A percentile compares a stretch with the other conserved stretches of the same genome.
phyloP scores from a whole-genome alignment of 2,797 vertebrate species.

The Rhinichthys osculus region DNA sequence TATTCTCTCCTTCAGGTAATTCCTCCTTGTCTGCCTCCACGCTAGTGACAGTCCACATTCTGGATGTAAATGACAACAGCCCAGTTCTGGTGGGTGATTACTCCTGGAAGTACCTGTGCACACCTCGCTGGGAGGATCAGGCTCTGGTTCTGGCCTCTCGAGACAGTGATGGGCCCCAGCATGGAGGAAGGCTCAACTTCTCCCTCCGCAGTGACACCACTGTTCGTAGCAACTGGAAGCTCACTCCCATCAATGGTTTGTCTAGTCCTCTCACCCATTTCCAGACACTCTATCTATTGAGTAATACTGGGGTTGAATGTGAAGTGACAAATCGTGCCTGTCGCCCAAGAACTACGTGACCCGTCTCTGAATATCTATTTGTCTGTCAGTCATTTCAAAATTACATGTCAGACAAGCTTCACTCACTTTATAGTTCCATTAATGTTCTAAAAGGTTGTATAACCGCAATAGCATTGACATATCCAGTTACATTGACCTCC shows the following conservation, averaged over 20 bases:
- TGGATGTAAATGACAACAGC: slow-evolving; percentile 81
- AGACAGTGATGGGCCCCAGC: slow-evolving; percentile 77
- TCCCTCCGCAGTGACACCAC: slow-evolving; percentile 81
- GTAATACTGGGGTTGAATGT: not conserved
- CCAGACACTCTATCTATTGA: not conserved
- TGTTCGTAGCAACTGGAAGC: slow-evolving; percentile 82
- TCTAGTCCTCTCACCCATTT: not conserved
- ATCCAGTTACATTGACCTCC: not conserved
- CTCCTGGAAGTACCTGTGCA: slow-evolving; percentile 85
- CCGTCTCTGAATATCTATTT: not conserved
- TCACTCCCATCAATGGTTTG: slow-evolving; percentile 85
- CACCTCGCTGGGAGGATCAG: slow-evolving; percentile 82
- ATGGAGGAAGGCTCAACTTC: slow-evolving; percentile 81
- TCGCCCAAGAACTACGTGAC: not conserved
- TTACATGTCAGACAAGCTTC: slow-evolving; percentile 1
- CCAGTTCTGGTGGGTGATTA: slow-evolving; percentile 79
- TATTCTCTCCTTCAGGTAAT: slow-evolving; percentile 72
- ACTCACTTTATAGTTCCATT: not conserved
- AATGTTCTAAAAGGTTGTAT: not conserved
- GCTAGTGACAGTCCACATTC: slow-evolving; percentile 81
- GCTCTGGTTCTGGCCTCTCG: slow-evolving; percentile 80
- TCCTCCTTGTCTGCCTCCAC: slow-evolving; percentile 80
- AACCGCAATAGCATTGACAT: not conserved
- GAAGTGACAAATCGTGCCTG: not conserved
- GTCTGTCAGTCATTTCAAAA: slow-evolving; percentile 12